phyloP scores from a whole-genome alignment of 2,888 invertebrate species.

The Rhingia rostrata region DNA sequence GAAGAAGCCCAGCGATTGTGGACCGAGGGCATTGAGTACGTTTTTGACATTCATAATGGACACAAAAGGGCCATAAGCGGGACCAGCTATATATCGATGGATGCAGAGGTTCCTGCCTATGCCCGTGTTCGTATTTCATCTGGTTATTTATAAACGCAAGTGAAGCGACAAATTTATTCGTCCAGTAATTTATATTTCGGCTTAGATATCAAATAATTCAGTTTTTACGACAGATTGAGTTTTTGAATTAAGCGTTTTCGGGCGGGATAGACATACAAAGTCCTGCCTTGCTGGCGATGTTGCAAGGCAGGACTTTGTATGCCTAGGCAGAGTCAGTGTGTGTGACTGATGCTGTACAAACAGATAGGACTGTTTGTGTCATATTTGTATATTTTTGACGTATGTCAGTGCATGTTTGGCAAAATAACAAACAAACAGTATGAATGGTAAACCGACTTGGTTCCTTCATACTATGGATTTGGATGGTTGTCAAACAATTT shows the following conservation, averaged over 20 bases:
- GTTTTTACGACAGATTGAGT: slow-evolving; percentile 68
- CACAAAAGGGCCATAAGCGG: slow-evolving; percentile 38
- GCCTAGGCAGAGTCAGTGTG: background rate
- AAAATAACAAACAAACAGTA: slow-evolving; percentile 8
- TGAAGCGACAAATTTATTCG: slow-evolving; percentile 71
- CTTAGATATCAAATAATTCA: slow-evolving; percentile 71
- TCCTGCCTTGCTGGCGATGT: no score
- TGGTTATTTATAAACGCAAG: slow-evolving; percentile 71
- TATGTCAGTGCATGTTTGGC: background rate
- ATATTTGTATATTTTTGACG: background rate
- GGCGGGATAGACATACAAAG: background rate
- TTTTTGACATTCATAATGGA: slow-evolving; percentile 56
- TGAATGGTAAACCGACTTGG: background rate
- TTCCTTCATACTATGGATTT: background rate
- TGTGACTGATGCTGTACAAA: slow-evolving; percentile 3
- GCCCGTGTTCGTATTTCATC: slow-evolving; percentile 53
- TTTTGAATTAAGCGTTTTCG: slow-evolving; percentile 37
- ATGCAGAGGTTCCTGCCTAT: background rate
- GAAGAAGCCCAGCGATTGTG: slow-evolving; percentile 10
- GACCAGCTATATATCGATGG: background rate
- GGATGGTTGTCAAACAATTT: background rate
- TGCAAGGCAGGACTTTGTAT: background rate
- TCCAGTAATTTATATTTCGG: slow-evolving; percentile 67
- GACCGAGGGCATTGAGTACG: slow-evolving; percentile 22
- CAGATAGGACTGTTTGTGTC: background rate